Evolutionary conservation across 2,888 invertebrate genomes (phyloP), one percentile per base, ranked within the genome.

Genomic region (Drosophila acutilabella): DNA sequence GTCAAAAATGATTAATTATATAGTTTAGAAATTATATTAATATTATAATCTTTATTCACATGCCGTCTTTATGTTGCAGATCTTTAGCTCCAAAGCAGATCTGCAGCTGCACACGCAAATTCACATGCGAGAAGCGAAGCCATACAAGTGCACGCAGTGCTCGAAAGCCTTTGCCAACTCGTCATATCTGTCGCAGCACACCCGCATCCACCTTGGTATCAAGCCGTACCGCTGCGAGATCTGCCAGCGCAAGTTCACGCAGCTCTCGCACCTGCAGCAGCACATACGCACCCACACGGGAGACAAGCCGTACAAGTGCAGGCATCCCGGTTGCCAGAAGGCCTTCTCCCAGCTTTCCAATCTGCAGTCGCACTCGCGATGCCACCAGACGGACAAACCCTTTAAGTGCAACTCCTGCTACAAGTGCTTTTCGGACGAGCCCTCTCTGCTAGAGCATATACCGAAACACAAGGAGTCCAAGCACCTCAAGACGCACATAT

Each of bases 381-480:
- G 99, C 94, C 99, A 99, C 94, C 99, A 99, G 92, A 98, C 99
- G 74, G 99, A 99, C 94, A 99, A 99, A 92, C 99, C 99, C 38
- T 99, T 98, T 95, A 99, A 99, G 93, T 99, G 99, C 94, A 99
- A 99, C 94, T 98, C 98, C 82, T 99, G 99, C 94, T 99, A 99
- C 94, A 99, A 99, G 94, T 99, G 99, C 93, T 99, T 99, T 94
- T 96, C 97, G 80, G 99, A 99, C 93, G 99, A 99, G 93, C 97
- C 97, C 76, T 96, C 98, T 79, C 95, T 99, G 80, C 95, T 99
- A 88, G 99, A 99, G 93, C 99, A 99, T 95, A 99, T 99, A 94
- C 99, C 99, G 72, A 99, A 99, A 93, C 99, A 99, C 94, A 98
- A 98, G 94, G 98, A 98, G 93, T 98, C 98, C 76, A 99, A 99